Percentiles rank a stretch among this genome's conserved stretches.
Evolutionary conservation across 2,888 invertebrate species (phyloP).

Genomic region (Hermodice carunculata): DNA sequence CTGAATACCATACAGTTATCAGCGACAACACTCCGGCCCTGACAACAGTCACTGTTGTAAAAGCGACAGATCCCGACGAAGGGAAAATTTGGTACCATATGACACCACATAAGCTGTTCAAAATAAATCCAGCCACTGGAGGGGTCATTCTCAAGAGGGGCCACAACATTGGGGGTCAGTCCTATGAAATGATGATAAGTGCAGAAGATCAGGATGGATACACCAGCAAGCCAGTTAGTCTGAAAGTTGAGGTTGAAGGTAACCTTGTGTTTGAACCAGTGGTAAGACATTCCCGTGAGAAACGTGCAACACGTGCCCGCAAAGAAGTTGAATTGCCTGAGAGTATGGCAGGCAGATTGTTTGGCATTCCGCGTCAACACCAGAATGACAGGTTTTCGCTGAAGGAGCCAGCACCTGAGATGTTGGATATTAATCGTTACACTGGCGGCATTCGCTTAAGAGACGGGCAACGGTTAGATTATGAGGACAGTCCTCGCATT

Average conservation of each 20-base stretch:
- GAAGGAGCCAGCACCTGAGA: slow-evolving; percentile 32
- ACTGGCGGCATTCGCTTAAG: slow-evolving; percentile 32
- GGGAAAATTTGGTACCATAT: slow-evolving; percentile 25
- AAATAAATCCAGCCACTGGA: slow-evolving; percentile 24
- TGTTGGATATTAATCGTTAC: slow-evolving; percentile 28
- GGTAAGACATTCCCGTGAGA: neutral
- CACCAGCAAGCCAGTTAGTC: slow-evolving; percentile 23
- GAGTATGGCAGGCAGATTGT: slow-evolving; percentile 10
- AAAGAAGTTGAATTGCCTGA: slow-evolving; percentile 20
- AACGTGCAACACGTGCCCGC: slow-evolving; percentile 2
- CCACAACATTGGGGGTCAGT: slow-evolving; percentile 6
- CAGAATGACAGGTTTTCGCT: slow-evolving; percentile 27
- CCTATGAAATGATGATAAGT: slow-evolving; percentile 19
- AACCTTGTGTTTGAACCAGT: neutral
- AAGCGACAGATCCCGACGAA: slow-evolving; percentile 28
- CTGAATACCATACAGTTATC: slow-evolving; percentile 24
- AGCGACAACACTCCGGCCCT: slow-evolving; percentile 20
- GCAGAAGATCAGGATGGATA: slow-evolving; percentile 24
- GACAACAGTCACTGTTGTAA: slow-evolving; percentile 17
- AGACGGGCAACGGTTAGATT: slow-evolving; percentile 71
- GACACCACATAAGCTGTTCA: slow-evolving; percentile 25
- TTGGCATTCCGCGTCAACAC: neutral
- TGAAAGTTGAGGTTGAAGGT: slow-evolving; percentile 25
- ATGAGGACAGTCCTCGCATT: slow-evolving; percentile 78
- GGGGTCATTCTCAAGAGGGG: slow-evolving; percentile 17